phyloP scores from a whole-genome alignment of 1,140 invertebrate genomes.

The Caerostris darwini region DNA sequence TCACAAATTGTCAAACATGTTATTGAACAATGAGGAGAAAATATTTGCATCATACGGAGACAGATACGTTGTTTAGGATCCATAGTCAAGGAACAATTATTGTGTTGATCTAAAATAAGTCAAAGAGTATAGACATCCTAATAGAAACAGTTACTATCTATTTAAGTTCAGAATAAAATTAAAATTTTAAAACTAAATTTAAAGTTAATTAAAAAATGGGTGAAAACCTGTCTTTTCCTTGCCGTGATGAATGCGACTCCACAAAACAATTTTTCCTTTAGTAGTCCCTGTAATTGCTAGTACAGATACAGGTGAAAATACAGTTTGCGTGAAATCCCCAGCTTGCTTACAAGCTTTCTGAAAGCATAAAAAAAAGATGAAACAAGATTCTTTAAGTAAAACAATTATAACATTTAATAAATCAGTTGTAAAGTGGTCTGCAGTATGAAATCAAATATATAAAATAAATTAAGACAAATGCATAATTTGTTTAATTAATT shows the following conservation, averaged over 20 bases:
- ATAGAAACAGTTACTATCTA: too few relatives aligned
- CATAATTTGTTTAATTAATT: too few relatives aligned
- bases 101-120: not conserved
- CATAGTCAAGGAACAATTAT: not conserved
- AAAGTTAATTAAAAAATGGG: too few relatives aligned
- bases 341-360: constrained; percentile 56
- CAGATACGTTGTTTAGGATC: constrained; percentile 29
- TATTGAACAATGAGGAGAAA: constrained; percentile 26
- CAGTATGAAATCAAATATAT: not conserved
- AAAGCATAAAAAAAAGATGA: not conserved
- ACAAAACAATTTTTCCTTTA: constrained; percentile 57
- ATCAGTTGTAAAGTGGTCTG: too few relatives aligned
- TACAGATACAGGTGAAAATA: constrained; percentile 9
- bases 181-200: too few relatives aligned
- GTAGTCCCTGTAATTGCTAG: constrained; percentile 48
- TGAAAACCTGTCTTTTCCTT: constrained; percentile 26
- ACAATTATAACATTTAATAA: too few relatives aligned
- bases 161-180: too few relatives aligned
- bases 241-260: not conserved
- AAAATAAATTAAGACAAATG: not conserved
- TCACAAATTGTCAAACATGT: not conserved
- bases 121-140: not conserved
- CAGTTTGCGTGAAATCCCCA: constrained; percentile 67
- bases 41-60: constrained; percentile 37
- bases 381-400: not conserved